Base-by-base conservation (phyloP, 1,140 invertebrate species). In the Antheraea pernyi region DNA sequence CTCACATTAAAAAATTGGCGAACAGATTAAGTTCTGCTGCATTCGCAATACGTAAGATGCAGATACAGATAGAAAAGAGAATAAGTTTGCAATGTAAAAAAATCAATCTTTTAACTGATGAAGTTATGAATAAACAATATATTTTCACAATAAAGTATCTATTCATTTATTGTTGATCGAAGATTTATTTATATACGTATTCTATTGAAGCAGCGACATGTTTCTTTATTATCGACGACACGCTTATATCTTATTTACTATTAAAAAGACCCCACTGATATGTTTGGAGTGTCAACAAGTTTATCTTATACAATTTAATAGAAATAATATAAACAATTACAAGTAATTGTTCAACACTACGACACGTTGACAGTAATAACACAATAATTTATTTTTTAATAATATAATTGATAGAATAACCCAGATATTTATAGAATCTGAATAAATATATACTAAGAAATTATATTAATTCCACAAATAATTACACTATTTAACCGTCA, bases 251-350 rank as follows among this genome's bases (percentile, higher is more conserved):
- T 53, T 53, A 53, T 53, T 53, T 53, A 53, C 46, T 65, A 65
- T 22, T 48, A 65, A 42, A 65, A 11, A 65, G 64, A 65, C 64
- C 64, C 64, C 64, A 65, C 64, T 48, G 64, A 42, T 39, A 4
- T 19, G 19, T 53, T 53, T 53, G 13, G 7, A 9, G 39, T 65
- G 64, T 46, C 39, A 42, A 53, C 42, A 19, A 19, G 13, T 48
- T 65, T 65, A 65, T 65, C 64, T 65, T 22, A 5, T 10, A 48
- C 19, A 65, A 19, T 65, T 53, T 46, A 63, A 63, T 37, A 36
- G 7, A 36, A 30, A 19, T 60, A 63, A 37, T 37, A 37, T 11
- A 63, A 63, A 36, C 61, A 63, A 63, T 36, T 36, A 37, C 22
- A 30, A 30, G 22, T 63, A 63, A 63, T 63, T 0, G 22, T 53